A percentile compares a stretch with the other conserved stretches of the same genome.
Evolutionary conservation across 53 echinoderm and acorn worm species (phyloP).

Genomic region (Antedon mediterranea): DNA sequence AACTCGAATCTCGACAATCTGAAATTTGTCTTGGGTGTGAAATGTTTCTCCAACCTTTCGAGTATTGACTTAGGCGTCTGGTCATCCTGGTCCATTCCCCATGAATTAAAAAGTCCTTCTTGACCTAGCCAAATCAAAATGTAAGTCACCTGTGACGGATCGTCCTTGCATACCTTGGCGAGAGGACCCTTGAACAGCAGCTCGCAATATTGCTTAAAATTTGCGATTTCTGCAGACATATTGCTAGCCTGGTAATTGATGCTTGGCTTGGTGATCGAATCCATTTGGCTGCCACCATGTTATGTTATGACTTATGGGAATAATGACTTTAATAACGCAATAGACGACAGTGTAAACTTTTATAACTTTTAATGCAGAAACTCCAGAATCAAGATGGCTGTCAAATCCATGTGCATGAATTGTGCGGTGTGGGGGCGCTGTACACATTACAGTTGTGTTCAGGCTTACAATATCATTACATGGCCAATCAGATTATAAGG

Average conservation of each 20-base stretch:
- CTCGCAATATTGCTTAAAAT: slow-evolving; percentile 33
- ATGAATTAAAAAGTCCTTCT: slow-evolving; percentile 43
- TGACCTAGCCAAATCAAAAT: slow-evolving; percentile 32
- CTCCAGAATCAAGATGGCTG: no score
- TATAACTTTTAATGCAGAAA: no score
- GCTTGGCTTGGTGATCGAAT: slow-evolving; percentile 16
- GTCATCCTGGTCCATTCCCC: slow-evolving; percentile 21
- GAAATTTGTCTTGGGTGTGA: slow-evolving; percentile 40
- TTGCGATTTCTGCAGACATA: slow-evolving; percentile 14
- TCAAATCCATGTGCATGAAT: no score
- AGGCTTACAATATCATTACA: no score
- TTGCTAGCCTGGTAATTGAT: slow-evolving; percentile 23
- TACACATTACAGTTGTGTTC: no score
- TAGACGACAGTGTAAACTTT: no score
- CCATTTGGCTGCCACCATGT: no score
- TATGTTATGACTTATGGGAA: no score
- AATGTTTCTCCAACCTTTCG: slow-evolving; percentile 22
- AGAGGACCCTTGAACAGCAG: slow-evolving; percentile 38
- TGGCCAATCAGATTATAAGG: no score
- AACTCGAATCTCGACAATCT: slow-evolving; percentile 32
- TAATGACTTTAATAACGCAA: no score
- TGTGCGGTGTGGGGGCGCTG: no score
- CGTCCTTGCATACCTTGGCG: slow-evolving; percentile 10
- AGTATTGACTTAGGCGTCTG: slow-evolving; percentile 18
- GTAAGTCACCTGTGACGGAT: slow-evolving; percentile 9